phyloP scores from a whole-genome alignment of 1,140 invertebrate genomes.

The Tetraneura akinire region DNA sequence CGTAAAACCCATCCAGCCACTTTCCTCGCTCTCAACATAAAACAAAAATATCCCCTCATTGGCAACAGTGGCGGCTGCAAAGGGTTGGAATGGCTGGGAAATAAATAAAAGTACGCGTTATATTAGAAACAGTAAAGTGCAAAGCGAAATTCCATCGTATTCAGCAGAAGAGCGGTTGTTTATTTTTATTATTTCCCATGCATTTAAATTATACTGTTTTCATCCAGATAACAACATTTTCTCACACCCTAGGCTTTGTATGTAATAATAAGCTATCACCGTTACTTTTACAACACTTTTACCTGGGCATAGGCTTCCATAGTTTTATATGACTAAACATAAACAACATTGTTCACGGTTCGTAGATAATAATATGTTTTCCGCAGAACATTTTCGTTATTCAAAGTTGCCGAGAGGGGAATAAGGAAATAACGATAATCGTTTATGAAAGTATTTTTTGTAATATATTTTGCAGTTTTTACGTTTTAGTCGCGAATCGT shows the following conservation, averaged over 20 bases:
- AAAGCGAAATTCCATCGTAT: slow-evolving; percentile 27
- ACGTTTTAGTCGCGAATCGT: no score
- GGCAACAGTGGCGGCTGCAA: neutral
- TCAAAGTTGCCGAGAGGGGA: neutral
- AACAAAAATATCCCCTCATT: neutral
- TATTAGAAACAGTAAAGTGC: slow-evolving; percentile 36
- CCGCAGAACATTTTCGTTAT: neutral
- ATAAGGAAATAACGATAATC: neutral
- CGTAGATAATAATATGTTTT: neutral
- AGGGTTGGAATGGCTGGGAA: slow-evolving; percentile 20
- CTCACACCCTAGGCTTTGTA: neutral
- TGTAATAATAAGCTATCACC: slow-evolving; percentile 27
- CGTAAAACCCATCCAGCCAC: neutral
- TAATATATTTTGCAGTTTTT: no score
- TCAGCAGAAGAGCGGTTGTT: neutral
- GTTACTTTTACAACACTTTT: neutral
- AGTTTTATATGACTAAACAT: neutral
- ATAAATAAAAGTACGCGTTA: slow-evolving; percentile 35
- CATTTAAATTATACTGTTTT: slow-evolving; percentile 50
- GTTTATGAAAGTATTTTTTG: neutral
- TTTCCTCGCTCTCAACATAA: neutral
- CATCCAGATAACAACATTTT: slow-evolving; percentile 38
- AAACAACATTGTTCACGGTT: slow-evolving; percentile 12
- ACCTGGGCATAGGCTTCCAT: neutral
- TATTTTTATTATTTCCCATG: slow-evolving; percentile 47